Evolutionary conservation across 2,113 vertebrate genomes (phyloP), one percentile per base, ranked within the genome.

Genomic region (Salvelinus sp.): DNA sequence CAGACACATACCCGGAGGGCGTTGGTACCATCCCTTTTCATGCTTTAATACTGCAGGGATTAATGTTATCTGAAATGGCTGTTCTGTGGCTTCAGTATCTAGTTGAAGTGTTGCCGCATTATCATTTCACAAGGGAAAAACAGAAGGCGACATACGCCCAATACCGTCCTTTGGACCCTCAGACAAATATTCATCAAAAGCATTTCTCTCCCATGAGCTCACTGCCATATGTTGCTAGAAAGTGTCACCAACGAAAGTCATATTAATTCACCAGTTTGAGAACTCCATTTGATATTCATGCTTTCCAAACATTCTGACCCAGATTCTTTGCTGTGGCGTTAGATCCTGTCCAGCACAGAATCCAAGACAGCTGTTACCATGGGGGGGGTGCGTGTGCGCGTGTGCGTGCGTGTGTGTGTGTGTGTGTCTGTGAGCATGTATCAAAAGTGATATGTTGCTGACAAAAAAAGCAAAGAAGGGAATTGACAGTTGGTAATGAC

Each of bases 161-260:
- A 88, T 79, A 91, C 91, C 91, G 93, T 95, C 94, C 93, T 95
- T 95, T 95, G 89, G 92, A 95, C 95, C 73, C 75, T 95, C 90
- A 92, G 93, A 96, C 90, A 93, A 94, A 92, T 95, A 96, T 95
- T 96, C 95, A 97, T 98, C 96, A 97, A 96, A 96, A 96, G 83
- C 85, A 80, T 74, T 93, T 90, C 92, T 93, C 93, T 98, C 95
- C 96, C 96, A 92, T 96, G 96, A 98, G 97, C 93, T 92, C 89
- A 78, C 92, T 93, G 92, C 96, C 96, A 97, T 97, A 97, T 98
- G 96, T 93, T 92, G 83, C 91, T 91, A 93, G 94, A 96, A 98
- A 98, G 98, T 98, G 97, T 98, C 97, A 98, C 95, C 95, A 94
- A 94, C 95, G 94, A 96, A 96, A 97, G 95, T 96, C 95, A 95